phyloP scores from a whole-genome alignment of 2,113 vertebrate genomes.

The Rhombomys opimus region DNA sequence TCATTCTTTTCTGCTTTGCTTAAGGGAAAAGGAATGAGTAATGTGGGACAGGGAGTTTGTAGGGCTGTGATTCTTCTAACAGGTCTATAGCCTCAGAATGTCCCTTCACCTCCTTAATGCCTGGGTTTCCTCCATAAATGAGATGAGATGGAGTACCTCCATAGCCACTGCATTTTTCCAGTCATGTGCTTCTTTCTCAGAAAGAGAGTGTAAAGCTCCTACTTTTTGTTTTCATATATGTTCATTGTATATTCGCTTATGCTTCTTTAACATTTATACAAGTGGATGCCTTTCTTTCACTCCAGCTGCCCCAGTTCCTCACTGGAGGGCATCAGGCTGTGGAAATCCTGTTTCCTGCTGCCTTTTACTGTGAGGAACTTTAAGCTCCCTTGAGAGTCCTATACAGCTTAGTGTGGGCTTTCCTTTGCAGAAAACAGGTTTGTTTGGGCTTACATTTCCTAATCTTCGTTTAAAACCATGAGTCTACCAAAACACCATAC shows the following conservation, averaged over 20 bases:
- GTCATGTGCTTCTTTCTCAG: not conserved
- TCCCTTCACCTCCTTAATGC: not conserved
- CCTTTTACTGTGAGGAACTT: not conserved
- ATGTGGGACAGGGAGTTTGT: not conserved
- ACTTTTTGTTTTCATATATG: not conserved
- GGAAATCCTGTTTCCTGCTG: not conserved
- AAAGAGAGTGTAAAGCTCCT: not conserved
- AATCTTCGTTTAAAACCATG: constrained; percentile 4
- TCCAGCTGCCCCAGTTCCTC: not conserved
- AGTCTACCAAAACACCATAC: not conserved
- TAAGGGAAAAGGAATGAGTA: not conserved
- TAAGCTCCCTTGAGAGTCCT: not conserved
- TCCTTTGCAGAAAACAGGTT: not conserved
- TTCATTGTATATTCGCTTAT: not conserved
- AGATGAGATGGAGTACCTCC: not conserved
- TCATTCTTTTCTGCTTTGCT: constrained; percentile 7
- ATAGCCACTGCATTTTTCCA: not conserved
- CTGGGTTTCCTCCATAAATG: not conserved
- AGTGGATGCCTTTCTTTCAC: not conserved
- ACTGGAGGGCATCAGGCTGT: not conserved
- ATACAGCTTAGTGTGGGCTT: not conserved
- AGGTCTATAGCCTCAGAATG: not conserved
- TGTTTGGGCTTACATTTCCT: constrained; percentile 2
- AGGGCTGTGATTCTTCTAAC: not conserved
- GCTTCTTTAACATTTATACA: not conserved